Percentiles rank a stretch among this genome's conserved stretches.
phyloP scores from a whole-genome alignment of 1,140 invertebrate species.

The Leucophenga varia region DNA sequence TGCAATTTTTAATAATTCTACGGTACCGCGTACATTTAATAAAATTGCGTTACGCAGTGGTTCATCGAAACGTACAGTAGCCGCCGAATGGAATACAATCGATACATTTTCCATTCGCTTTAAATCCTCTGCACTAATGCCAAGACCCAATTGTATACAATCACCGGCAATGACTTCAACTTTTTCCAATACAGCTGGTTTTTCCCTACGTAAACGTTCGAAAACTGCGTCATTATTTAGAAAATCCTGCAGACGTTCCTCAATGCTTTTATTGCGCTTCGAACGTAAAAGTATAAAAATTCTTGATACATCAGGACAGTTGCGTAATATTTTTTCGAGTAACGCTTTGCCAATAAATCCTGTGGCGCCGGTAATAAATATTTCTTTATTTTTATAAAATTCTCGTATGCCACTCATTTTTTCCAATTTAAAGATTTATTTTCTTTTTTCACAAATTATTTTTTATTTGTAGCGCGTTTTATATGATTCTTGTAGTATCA shows the following conservation, averaged over 20 bases:
- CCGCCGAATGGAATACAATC: conserved; percentile 89
- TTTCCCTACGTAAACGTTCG: no score
- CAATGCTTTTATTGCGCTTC: conserved; percentile 47
- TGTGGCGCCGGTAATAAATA: no score
- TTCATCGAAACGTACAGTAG: conserved; percentile 76
- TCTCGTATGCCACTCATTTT: no score
- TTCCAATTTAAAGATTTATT: no score
- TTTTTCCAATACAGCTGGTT: conserved; percentile 7
- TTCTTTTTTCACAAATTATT: no score
- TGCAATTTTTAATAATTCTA: conserved; percentile 64
- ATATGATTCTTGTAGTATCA: no score
- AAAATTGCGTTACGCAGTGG: conserved; percentile 65
- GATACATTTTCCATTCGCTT: conserved; percentile 59
- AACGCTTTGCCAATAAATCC: conserved; percentile 64
- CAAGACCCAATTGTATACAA: not conserved
- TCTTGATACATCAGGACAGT: conserved; percentile 63
- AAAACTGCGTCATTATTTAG: no score
- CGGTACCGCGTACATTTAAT: conserved; percentile 65
- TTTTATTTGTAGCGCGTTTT: no score
- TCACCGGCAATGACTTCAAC: conserved; percentile 6
- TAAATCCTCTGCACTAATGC: not conserved
- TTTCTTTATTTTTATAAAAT: no score
- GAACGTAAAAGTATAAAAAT: conserved; percentile 67
- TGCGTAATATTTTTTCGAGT: conserved; percentile 67
- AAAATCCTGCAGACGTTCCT: conserved; percentile 3